Evolutionary conservation across 2,113 vertebrate species (phyloP), one percentile per base, ranked within the genome.

Genomic region (Cynoglossus semilaevis): DNA sequence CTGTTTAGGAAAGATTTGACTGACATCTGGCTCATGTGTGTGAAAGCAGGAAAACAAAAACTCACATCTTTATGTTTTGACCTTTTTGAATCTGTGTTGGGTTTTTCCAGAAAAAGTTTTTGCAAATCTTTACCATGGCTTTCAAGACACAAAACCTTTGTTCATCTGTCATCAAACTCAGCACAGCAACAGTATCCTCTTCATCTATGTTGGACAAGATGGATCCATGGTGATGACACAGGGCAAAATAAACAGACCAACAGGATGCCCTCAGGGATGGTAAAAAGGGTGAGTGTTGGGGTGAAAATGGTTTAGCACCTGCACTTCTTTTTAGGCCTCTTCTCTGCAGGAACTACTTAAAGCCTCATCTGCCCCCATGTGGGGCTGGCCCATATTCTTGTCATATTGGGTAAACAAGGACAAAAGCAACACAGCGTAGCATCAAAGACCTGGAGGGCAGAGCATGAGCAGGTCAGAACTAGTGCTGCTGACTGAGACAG

Each of bases 401-500:
- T 85, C 79, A 60, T 76, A 83, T 79, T 87, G 74, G 70, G 71
- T 80, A 88, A 88, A 87, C 79, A 83, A 63, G 70, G 83, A 85
- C 83, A 88, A 88, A 87, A 51, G 80, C 71, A 60, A 68, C 8
- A 55, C 68, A 52, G 66, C 36, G 46, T 70, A 61, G 80, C 82
- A 87, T 88, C 83, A 88, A 87, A 88, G 83, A 72, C 52, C 77
- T 46, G 55, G 59, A 70, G 83, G 78, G 79, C 51, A 80, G 42
- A 65, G 74, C 69, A 59, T 58, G 76, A 85, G 81, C 86, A 87
- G 85, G 86, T 90, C 84, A 79, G 70, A 66, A 88, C 88, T 88
- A 71, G 86, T 72, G 77, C 78, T 50, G 72, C 67, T 35, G 71
- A 63, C 53, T 74, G 79, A 60, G 62, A 56, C 13, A 1, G 62